Evolutionary conservation across 2,113 vertebrate species (phyloP).

Genomic region (Caretta caretta): DNA sequence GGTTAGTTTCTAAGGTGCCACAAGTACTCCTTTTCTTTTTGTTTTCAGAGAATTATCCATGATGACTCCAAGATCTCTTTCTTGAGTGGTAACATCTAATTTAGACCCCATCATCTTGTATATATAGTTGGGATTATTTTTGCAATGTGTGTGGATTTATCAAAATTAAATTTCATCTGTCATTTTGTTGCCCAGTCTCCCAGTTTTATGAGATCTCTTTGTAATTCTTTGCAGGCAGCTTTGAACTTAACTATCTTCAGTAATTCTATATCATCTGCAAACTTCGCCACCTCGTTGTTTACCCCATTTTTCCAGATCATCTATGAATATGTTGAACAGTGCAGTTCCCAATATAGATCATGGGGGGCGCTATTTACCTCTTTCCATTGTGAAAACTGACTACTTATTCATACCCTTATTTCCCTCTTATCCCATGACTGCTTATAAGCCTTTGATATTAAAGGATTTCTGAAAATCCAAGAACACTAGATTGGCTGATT

Average conservation of each 20-base stretch:
- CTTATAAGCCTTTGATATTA: not conserved
- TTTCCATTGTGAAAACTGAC: not conserved
- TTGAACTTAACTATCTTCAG: not conserved
- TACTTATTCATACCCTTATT: not conserved
- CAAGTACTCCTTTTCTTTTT: not conserved
- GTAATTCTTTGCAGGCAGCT: not conserved
- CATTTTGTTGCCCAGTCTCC: not conserved
- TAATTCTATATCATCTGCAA: not conserved
- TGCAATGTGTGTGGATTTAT: not conserved
- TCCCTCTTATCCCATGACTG: not conserved
- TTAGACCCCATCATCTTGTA: not conserved
- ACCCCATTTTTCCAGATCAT: not conserved
- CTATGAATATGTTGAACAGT: not conserved
- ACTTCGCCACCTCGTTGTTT: not conserved
- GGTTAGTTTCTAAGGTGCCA: no score
- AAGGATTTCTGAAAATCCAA: not conserved
- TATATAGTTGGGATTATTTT: not conserved
- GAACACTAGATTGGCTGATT: not conserved
- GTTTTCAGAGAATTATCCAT: not conserved
- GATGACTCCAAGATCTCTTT: not conserved
- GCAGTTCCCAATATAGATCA: not conserved
- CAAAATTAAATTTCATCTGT: not conserved
- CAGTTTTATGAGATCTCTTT: not conserved
- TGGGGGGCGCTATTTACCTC: not conserved
- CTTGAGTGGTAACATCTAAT: not conserved